Percentiles rank a stretch among this genome's conserved stretches.
Conservation (phyloP, 2,888 invertebrate species). For the Gymnocheta viridis region DNA sequence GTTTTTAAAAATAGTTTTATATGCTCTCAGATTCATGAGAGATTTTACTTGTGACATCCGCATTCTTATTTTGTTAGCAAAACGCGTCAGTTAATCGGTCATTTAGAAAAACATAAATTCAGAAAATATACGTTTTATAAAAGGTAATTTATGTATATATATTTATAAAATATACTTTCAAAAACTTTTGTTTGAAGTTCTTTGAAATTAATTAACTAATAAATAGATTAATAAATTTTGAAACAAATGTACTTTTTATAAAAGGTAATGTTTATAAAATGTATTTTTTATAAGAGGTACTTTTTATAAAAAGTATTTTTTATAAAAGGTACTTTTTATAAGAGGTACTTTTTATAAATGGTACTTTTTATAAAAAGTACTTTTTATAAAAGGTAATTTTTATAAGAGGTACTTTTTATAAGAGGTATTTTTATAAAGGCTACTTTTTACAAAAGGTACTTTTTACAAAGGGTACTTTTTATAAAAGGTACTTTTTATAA, state of each 20-base stretch:
- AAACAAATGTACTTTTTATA: not conserved
- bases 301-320: not conserved
- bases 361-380: too few relatives aligned
- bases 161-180: not conserved
- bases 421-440: too few relatives aligned
- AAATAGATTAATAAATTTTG: too few relatives aligned
- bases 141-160: not conserved
- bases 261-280: not conserved
- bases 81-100: not conserved
- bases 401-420: too few relatives aligned
- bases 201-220: too few relatives aligned
- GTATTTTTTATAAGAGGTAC: not conserved
- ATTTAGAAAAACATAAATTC: not conserved
- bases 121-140: not conserved
- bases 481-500: too few relatives aligned
- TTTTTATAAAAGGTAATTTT: too few relatives aligned
- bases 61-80: not conserved
- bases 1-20: not conserved
- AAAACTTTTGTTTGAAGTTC: not conserved
- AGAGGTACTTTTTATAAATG: too few relatives aligned
- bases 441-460: too few relatives aligned
- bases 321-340: too few relatives aligned
- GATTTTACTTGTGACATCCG: not conserved
- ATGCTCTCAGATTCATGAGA: too few relatives aligned
- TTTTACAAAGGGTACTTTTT: too few relatives aligned